phyloP scores from a whole-genome alignment of 2,888 invertebrate species.

The Aphodius sticticus region DNA sequence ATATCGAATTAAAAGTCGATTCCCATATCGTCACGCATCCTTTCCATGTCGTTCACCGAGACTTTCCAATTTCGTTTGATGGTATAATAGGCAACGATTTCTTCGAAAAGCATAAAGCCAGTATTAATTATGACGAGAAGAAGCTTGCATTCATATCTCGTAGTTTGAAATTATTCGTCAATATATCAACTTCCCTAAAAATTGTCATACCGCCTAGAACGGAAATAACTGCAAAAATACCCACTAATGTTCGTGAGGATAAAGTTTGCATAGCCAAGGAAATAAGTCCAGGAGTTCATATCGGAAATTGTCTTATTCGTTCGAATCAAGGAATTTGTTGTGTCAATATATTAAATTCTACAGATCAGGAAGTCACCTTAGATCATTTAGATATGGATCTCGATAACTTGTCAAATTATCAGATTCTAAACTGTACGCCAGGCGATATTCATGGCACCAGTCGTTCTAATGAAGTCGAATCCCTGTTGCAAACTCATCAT shows the following conservation, averaged over 20 bases:
- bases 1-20: background rate
- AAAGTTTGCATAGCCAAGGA: too few relatives aligned
- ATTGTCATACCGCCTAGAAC: background rate
- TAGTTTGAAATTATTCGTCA: background rate
- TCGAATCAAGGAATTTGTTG: background rate
- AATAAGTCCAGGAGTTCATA: too few relatives aligned
- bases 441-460: background rate
- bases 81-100: background rate
- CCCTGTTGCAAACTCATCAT: constrained; percentile 15
- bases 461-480: background rate
- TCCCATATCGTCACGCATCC: background rate
- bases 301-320: too few relatives aligned
- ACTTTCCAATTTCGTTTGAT: background rate
- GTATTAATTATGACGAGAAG: background rate
- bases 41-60: background rate
- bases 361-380: background rate
- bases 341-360: background rate
- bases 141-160: background rate
- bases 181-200: background rate
- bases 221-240: too few relatives aligned
- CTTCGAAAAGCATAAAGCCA: background rate
- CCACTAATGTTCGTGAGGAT: too few relatives aligned
- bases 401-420: constrained; percentile 5
- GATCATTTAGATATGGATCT: background rate
- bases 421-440: background rate